Percentiles rank a stretch among this genome's conserved stretches.
phyloP scores from a whole-genome alignment of 2,888 invertebrate species.

The Himalopsyche kuldschensis region DNA sequence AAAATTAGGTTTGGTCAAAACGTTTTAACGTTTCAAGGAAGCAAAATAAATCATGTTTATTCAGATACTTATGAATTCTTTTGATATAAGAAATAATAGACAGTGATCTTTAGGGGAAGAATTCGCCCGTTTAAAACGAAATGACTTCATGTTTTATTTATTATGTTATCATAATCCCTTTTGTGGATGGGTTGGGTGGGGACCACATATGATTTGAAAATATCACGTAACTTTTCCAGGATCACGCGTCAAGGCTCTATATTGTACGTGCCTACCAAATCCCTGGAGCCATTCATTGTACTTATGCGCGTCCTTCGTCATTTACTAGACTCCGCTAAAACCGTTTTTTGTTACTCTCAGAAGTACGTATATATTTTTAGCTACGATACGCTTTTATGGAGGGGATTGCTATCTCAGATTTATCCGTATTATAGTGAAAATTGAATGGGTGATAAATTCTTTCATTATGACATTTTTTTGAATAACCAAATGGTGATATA shows the following conservation, averaged over 20 bases:
- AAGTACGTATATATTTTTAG: neutral
- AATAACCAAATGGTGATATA: too few species aligned
- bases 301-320: neutral
- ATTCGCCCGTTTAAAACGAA: neutral
- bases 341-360: neutral
- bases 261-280: conserved; percentile 28
- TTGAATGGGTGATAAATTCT: neutral
- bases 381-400: neutral
- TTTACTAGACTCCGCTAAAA: neutral
- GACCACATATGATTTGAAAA: conserved; percentile 7
- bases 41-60: too few species aligned
- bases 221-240: conserved; percentile 19
- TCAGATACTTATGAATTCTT: neutral
- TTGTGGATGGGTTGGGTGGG: neutral
- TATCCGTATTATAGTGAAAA: neutral
- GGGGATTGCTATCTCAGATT: neutral
- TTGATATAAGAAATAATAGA: neutral
- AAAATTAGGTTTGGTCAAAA: too few species aligned
- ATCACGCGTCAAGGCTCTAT: conserved; percentile 27
- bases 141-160: neutral
- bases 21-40: too few species aligned
- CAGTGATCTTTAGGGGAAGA: neutral
- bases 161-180: neutral
- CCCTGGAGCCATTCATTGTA: conserved; percentile 10
- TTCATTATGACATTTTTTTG: too few species aligned